These are phyloP conservation scores for Musca domestica DNA, from an alignment of 1,140 invertebrate species.

Conservation along the genomic window DNA sequence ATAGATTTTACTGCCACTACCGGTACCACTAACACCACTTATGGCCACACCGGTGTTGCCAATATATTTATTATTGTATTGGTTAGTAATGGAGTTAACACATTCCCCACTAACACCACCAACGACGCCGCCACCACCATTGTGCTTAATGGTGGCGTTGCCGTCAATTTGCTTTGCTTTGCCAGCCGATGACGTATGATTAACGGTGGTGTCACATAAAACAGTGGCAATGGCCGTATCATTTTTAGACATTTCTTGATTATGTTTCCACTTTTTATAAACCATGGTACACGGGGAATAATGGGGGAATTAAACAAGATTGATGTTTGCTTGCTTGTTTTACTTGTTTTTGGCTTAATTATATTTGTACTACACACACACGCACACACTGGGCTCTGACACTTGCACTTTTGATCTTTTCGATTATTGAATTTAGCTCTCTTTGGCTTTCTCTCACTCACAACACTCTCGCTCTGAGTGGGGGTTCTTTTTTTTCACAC, in stretches of 20 bases:
- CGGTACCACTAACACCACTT: too few relatives aligned
- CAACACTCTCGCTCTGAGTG: too few relatives aligned
- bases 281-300: too few relatives aligned
- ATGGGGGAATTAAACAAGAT: neutral
- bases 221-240: conserved; percentile 6
- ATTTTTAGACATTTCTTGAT: conserved; percentile 13
- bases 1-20: too few relatives aligned
- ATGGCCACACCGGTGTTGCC: too few relatives aligned
- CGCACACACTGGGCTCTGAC: too few relatives aligned
- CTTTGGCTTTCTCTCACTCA: too few relatives aligned
- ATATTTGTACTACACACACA: neutral
- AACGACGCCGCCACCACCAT: too few relatives aligned
- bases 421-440: neutral
- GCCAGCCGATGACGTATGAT: neutral
- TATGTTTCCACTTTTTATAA: neutral
- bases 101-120: neutral
- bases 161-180: neutral
- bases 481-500: too few relatives aligned
- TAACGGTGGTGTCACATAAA: conserved; percentile 1
- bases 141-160: neutral
- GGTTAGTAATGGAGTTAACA: neutral
- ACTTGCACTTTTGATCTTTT: conserved; percentile 16
- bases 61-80: too few relatives aligned
- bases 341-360: neutral
- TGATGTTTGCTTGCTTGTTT: too few relatives aligned